Base-by-base conservation (phyloP, 2,888 invertebrate genomes). In the Diaperis boleti region DNA sequence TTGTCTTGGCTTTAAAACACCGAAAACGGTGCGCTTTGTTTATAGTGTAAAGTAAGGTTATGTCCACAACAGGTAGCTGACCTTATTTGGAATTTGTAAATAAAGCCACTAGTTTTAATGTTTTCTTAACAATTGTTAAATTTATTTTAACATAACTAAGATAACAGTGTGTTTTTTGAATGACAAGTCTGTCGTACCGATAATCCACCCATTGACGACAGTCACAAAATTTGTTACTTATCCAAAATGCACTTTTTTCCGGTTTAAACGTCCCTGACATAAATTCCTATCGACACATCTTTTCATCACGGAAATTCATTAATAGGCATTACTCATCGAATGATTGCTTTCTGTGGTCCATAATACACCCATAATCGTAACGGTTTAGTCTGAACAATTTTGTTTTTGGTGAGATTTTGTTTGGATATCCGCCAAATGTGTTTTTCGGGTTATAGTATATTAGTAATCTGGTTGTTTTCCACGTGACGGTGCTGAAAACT, bases 81-180 rank as follows among this genome's bases (percentile, higher is more conserved):
- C 68, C 66, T 65, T 62, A 63, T 66, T 59, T 49, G 68, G 68
- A 55, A 45, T 18, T 57, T 64, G 65, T 67, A 67, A 67, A 67
- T 61, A 65, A 63, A 62, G 14, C 42, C 17, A 33, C 17, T 31
- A 7, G 33, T 54, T 6, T 42, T 39, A 14, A 5, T 8, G 3
- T 26, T 26, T 26, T 26, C 26, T 26, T 1, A 26, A 8, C n/a
- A 26, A 26, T 1, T 26, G 2, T 5, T 6, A 26, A 2, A 26
- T 26, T 5, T n/a, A n/a, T n/a, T n/a, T n/a, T n/a, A n/a, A n/a
- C n/a, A n/a, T n/a, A n/a, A n/a, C n/a, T n/a, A n/a, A n/a, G n/a
- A n/a, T n/a, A n/a, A n/a, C n/a, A n/a, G n/a, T n/a, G n/a, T n/a
- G n/a, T n/a, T n/a, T n/a, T n/a, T n/a, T n/a, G n/a, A n/a, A n/a